Evolutionary conservation across 2,113 vertebrate genomes (phyloP), one percentile per base, ranked within the genome.

Genomic region (Stomatorhinus ivindoensis): DNA sequence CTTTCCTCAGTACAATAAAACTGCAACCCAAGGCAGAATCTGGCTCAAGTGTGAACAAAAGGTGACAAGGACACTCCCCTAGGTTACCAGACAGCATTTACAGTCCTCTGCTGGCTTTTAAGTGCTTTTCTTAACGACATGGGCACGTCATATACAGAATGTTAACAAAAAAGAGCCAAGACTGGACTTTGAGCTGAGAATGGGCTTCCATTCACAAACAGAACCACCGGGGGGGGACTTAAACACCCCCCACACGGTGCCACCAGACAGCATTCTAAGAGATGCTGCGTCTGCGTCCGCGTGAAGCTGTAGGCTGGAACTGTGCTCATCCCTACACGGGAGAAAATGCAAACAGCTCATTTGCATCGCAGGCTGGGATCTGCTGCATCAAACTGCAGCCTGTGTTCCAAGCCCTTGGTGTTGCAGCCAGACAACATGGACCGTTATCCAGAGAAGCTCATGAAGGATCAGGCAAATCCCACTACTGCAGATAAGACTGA

Each of bases 371-470:
- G 19, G 5, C 51, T 85, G 9, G 76, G 89, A 89, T 90, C 92
- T 92, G 89, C 91, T 91, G 92, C 93, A 90, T 91, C 88, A 89
- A 90, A 91, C 88, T 89, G 84, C 84, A 69, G 91, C 11, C 90
- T 44, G 84, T 89, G 91, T 91, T 93, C 88, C 73, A 89, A 89
- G 90, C 89, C 91, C 89, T 90, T 89, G 91, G 92, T 92, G 93
- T 94, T 89, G 93, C 92, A 93, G 93, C 88, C 47, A 15, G 90
- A 91, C 93, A 91, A 93, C 92, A 94, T 90, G 92, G 90, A 89
- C 92, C 93, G 94, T 94, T 94, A 94, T 92, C 91, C 93, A 92
- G 84, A 93, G 87, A 93, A 94, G 92, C 92, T 92, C 91, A 90
- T 89, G 47, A 88, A 93, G 91, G 90, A 89, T 91, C 90, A 92